Conservation (phyloP, 1,140 invertebrate genomes). For the Apis dorsata region DNA sequence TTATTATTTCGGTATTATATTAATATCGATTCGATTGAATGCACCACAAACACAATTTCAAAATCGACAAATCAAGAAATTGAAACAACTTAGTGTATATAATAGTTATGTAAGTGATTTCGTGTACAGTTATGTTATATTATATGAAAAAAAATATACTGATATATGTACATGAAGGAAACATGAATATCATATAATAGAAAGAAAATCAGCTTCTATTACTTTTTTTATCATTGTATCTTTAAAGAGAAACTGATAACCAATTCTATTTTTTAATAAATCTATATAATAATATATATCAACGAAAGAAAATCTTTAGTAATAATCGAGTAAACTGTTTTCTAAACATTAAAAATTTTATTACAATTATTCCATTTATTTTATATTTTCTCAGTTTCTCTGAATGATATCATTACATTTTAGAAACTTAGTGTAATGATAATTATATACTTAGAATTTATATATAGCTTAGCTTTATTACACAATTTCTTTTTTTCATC, state of each 20-base stretch:
- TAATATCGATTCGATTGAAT: slow-evolving; percentile 54
- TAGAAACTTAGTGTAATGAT: neutral
- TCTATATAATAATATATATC: slow-evolving; percentile 1
- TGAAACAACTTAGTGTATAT: slow-evolving; percentile 40
- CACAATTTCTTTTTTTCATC: neutral
- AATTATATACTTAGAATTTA: neutral
- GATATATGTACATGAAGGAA: slow-evolving; percentile 27
- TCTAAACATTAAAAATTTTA: neutral
- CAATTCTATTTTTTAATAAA: slow-evolving; percentile 44
- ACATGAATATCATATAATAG: slow-evolving; percentile 11
- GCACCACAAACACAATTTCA: neutral
- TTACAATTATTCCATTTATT: neutral
- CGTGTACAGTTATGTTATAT: slow-evolving; percentile 43
- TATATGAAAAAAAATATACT: slow-evolving; percentile 19
- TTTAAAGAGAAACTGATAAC: slow-evolving; percentile 39
- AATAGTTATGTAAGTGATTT: slow-evolving; percentile 35
- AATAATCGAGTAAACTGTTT: neutral
- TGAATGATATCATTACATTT: slow-evolving; percentile 3
- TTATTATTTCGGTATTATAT: slow-evolving; percentile 37
- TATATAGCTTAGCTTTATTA: neutral
- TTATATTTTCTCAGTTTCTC: slow-evolving; percentile 27
- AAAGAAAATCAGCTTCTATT: slow-evolving; percentile 31
- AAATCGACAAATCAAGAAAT: slow-evolving; percentile 4
- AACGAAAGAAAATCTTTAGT: neutral
- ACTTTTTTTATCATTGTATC: slow-evolving; percentile 26